Percentiles rank a stretch among this genome's conserved stretches.
Conservation (phyloP, 2,888 invertebrate genomes). For the Nephrotoma guestfalica region DNA sequence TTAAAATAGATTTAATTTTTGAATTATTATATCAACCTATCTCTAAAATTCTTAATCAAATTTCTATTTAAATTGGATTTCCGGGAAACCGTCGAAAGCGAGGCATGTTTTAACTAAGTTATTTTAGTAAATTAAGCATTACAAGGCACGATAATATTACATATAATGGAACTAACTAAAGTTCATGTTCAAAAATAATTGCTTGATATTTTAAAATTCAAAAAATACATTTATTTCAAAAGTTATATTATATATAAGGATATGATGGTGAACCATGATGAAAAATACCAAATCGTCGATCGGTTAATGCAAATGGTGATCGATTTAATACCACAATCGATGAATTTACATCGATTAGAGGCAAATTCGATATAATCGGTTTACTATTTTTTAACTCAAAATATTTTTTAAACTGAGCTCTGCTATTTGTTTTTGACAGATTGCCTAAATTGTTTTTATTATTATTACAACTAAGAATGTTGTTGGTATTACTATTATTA, state of each 20-base stretch:
- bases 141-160: too few species aligned
- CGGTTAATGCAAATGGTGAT: constrained; percentile 10
- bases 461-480: background rate
- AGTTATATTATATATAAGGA: constrained; percentile 8
- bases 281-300: constrained; percentile 10
- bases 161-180: too few species aligned
- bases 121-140: too few species aligned
- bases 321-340: constrained; percentile 10
- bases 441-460: background rate
- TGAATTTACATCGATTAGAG: constrained; percentile 9
- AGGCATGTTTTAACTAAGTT: too few species aligned
- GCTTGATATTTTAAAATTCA: too few species aligned
- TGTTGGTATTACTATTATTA: background rate
- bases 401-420: background rate
- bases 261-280: constrained; percentile 11
- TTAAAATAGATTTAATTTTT: too few species aligned
- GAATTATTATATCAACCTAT: too few species aligned
- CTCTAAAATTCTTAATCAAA: too few species aligned
- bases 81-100: too few species aligned
- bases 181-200: too few species aligned
- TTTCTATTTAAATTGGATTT: too few species aligned
- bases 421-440: background rate
- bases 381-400: background rate
- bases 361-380: constrained; percentile 11
- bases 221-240: too few species aligned